Percentiles rank a stretch among this genome's conserved stretches.
Conservation (phyloP, 2,888 invertebrate species). For the Liposcelis brunnea region DNA sequence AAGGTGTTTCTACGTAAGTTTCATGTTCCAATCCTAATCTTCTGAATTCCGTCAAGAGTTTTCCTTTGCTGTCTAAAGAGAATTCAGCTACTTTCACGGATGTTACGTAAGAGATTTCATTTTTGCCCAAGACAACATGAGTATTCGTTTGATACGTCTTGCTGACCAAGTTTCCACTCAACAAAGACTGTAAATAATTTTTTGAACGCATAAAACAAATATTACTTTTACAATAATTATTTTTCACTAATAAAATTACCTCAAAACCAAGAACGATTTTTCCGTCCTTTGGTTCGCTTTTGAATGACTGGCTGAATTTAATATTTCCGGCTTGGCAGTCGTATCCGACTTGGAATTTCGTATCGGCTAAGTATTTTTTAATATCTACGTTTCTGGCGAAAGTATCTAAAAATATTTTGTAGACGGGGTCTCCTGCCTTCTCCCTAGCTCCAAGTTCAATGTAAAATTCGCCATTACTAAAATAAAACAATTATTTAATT, state of each 20-base stretch:
- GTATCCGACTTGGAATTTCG: slow-evolving; percentile 7
- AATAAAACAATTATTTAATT: neutral
- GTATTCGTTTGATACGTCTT: neutral
- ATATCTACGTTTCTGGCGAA: neutral
- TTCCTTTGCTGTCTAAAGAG: too few species aligned
- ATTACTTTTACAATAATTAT: too few species aligned
- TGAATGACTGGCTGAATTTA: neutral
- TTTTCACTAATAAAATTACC: neutral
- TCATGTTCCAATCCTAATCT: too few species aligned
- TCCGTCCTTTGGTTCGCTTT: neutral
- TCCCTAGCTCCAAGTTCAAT: slow-evolving; percentile 14
- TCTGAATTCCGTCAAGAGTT: too few species aligned
- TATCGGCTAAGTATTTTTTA: slow-evolving; percentile 1
- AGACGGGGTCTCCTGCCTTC: slow-evolving; percentile 12
- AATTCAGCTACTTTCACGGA: neutral
- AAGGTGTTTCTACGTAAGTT: too few species aligned
- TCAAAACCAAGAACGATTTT: neutral
- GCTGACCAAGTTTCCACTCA: too few species aligned
- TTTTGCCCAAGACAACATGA: neutral
- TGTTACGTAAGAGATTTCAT: slow-evolving; percentile 12
- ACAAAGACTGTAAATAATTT: too few species aligned
- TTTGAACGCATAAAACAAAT: too few species aligned
- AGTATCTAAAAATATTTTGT: slow-evolving; percentile 1
- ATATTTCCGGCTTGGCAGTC: neutral
- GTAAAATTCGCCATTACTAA: slow-evolving; percentile 19